A percentile compares a stretch with the other conserved stretches of the same genome.
These are phyloP conservation scores for Rhea pennata DNA, from an alignment of 2,113 vertebrate genomes.

Conservation along the genomic window DNA sequence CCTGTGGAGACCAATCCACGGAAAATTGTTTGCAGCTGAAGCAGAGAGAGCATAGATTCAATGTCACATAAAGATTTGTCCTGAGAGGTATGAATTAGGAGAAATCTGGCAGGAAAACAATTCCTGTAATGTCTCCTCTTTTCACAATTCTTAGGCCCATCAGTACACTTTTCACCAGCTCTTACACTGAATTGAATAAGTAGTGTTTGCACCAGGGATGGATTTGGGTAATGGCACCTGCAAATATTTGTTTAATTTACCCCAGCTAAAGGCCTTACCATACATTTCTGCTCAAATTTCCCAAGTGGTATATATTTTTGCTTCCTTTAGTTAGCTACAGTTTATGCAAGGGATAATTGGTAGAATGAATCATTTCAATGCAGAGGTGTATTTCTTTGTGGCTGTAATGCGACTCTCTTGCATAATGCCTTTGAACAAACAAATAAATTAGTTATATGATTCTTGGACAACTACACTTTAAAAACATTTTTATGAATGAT, in stretches of 20 bases:
- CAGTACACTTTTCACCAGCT: background rate
- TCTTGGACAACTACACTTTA: background rate
- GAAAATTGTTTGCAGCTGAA: background rate
- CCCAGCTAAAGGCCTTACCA: background rate
- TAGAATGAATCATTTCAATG: background rate
- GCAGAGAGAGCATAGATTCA: background rate
- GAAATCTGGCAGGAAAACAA: background rate
- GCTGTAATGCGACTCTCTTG: background rate
- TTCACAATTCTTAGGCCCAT: fast-evolving
- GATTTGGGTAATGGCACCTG: background rate
- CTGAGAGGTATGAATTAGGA: fast-evolving
- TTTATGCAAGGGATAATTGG: background rate
- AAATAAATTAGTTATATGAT: background rate
- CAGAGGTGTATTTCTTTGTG: background rate
- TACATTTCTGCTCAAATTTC: background rate
- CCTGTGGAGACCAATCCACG: background rate
- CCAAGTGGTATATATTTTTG: background rate
- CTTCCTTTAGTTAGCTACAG: background rate
- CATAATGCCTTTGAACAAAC: background rate
- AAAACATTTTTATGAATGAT: background rate
- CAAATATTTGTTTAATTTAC: background rate
- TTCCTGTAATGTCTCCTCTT: background rate
- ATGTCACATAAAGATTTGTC: background rate
- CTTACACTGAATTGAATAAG: background rate
- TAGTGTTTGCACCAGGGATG: background rate